Evolutionary conservation across 2,113 vertebrate species (phyloP).

Genomic region (Dolichallabes microphthalmus): DNA sequence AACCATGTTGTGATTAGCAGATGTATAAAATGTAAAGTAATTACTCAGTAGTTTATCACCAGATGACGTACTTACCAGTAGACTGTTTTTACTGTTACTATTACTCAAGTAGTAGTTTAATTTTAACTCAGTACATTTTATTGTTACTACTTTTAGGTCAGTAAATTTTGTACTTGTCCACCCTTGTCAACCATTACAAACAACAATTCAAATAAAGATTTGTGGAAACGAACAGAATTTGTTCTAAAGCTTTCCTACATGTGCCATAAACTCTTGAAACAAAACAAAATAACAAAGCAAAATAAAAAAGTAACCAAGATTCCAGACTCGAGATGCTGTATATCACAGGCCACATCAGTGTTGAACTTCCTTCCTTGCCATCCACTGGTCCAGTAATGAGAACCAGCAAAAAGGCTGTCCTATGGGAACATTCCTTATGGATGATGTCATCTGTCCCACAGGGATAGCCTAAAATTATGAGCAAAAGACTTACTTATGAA

Average conservation of each 20-base stretch:
- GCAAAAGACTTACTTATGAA: conserved; percentile 13
- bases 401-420: conserved; percentile 60
- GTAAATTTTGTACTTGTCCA: background rate
- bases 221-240: background rate
- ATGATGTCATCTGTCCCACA: conserved; percentile 61
- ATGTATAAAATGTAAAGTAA: background rate
- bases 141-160: background rate
- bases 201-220: background rate
- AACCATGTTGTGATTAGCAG: background rate
- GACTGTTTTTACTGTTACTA: background rate
- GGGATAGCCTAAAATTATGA: conserved; percentile 25
- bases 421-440: conserved; percentile 60
- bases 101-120: background rate
- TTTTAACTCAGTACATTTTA: background rate
- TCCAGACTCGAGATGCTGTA: background rate
- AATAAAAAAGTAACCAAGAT: background rate
- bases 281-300: background rate
- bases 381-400: conserved; percentile 56
- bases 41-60: background rate
- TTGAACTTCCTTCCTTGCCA: conserved; percentile 11
- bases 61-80: background rate
- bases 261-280: background rate
- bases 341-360: conserved; percentile 17
- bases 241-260: background rate
- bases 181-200: background rate